Conservation (phyloP, 2,113 vertebrate species). For the Casuarius casuarius region DNA sequence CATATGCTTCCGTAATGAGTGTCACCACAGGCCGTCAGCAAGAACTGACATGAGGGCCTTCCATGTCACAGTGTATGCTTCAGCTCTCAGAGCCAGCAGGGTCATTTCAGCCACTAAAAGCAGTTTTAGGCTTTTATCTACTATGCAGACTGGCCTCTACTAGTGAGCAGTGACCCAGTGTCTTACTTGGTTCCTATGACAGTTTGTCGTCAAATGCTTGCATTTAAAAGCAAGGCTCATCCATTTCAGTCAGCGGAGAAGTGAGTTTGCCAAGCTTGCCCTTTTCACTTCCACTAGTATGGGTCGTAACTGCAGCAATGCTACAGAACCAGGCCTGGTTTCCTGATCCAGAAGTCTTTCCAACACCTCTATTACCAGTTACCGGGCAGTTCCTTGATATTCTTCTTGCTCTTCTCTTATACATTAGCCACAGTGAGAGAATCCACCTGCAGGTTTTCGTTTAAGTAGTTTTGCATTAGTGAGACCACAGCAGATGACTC, state of each 20-base stretch:
- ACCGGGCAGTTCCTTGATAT: not conserved
- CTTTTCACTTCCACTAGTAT: not conserved
- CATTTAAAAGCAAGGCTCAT: not conserved
- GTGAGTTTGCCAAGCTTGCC: not conserved
- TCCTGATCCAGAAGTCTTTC: not conserved
- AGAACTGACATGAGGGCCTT: not conserved
- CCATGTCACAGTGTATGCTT: not conserved
- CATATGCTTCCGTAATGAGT: not conserved
- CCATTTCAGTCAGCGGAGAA: not conserved
- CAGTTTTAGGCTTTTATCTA: not conserved
- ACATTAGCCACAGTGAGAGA: fast-evolving
- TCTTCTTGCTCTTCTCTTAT: not conserved
- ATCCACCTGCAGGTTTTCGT: not conserved
- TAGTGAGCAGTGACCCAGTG: not conserved
- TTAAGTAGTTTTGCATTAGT: not conserved
- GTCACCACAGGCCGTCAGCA: not conserved
- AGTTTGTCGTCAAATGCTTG: not conserved
- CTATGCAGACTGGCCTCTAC: not conserved
- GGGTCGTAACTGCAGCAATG: not conserved
- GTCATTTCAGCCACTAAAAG: not conserved
- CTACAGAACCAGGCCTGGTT: not conserved
- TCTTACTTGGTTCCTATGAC: not conserved
- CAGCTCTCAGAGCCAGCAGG: not conserved
- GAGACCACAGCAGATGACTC: not conserved
- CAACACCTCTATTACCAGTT: not conserved